Conservation (phyloP, 2,888 invertebrate species). For the Laspeyria flexula region DNA sequence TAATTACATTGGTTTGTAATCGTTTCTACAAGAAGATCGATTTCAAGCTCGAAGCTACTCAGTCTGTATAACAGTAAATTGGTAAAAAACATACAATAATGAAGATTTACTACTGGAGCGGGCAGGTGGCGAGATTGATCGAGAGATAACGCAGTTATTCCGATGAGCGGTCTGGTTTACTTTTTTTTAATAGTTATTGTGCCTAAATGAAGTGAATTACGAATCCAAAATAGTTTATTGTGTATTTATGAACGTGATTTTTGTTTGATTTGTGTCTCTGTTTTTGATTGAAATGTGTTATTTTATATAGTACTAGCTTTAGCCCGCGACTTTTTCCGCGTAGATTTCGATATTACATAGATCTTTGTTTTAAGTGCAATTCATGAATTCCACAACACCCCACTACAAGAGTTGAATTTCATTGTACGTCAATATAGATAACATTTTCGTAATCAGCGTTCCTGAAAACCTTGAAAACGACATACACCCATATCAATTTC, state of each 20-base stretch:
- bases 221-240: constrained; percentile 16
- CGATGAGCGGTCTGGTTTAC: constrained; percentile 58
- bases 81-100: constrained; percentile 71
- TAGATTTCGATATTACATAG: no score
- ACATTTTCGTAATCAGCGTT: no score
- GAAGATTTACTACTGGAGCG: constrained; percentile 72
- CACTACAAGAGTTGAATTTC: no score
- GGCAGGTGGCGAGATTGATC: constrained; percentile 71
- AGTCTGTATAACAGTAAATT: constrained; percentile 67
- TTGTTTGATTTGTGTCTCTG: background rate
- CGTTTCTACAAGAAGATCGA: constrained; percentile 48
- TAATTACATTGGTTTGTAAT: constrained; percentile 50
- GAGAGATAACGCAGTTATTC: constrained; percentile 65
- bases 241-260: constrained; percentile 2
- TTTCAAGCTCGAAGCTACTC: constrained; percentile 48
- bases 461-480: no score
- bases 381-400: no score
- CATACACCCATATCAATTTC: no score
- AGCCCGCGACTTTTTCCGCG: no score
- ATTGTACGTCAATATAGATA: no score
- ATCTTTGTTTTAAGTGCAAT: no score
- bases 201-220: constrained; percentile 34
- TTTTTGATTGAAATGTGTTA: background rate
- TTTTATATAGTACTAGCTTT: no score
- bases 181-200: constrained; percentile 47